Evolutionary conservation across 2,113 vertebrate genomes (phyloP).

Genomic region (Azemiops feae): DNA sequence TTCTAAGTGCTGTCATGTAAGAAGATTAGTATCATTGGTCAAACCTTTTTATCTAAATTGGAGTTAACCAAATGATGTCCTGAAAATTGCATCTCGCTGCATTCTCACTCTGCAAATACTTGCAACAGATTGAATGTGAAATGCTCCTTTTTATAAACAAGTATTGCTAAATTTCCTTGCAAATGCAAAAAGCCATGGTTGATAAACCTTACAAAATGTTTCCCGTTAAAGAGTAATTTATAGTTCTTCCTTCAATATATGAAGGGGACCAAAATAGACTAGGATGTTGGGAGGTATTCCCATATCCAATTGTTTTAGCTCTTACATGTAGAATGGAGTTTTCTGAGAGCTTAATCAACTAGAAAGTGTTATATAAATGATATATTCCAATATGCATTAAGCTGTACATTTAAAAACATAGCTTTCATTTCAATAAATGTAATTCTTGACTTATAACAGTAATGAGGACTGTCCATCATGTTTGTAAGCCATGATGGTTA

Average conservation of each 20-base stretch:
- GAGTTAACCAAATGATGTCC: background rate
- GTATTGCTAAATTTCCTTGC: background rate
- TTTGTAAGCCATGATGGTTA: too few relatives aligned
- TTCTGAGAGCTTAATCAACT: background rate
- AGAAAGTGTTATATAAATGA: background rate
- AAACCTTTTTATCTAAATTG: background rate
- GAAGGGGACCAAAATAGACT: background rate
- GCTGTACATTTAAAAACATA: background rate
- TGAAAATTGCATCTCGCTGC: background rate
- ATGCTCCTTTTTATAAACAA: background rate
- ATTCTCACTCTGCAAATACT: background rate
- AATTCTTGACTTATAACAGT: too few relatives aligned
- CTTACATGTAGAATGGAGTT: background rate
- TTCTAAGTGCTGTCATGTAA: background rate
- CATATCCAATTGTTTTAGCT: background rate
- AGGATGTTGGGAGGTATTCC: background rate
- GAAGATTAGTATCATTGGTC: background rate
- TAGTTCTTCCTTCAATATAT: background rate
- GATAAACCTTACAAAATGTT: background rate
- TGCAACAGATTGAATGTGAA: background rate
- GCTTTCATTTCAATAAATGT: background rate
- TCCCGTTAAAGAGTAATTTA: background rate
- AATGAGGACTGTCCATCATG: too few relatives aligned
- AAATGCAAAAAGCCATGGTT: background rate
- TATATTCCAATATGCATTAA: background rate